Base-by-base conservation (phyloP, 2,888 invertebrate genomes). In the Nemotelus nigrinus region DNA sequence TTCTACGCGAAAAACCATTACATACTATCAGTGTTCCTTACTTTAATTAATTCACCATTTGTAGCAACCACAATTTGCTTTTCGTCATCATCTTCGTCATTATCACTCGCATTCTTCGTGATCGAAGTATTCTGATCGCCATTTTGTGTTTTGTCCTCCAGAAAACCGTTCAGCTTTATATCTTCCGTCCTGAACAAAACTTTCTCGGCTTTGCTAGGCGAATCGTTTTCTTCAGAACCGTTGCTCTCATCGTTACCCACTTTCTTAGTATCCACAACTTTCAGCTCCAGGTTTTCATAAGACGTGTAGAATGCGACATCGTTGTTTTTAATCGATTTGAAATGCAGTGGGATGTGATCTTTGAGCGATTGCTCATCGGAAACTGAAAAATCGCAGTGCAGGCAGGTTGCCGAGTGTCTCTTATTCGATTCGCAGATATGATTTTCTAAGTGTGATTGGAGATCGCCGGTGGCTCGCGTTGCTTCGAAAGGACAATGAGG, bases 281-380 rank as follows among this genome's bases (percentile, higher is more conserved):
- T 85, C 57, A 87, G 82, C 80, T 87, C 87, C 71, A 87, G 81
- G 76, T 85, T 84, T 74, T 87, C 84, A 74, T 86, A 86, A 53
- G 84, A 83, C 3, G 87, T 87, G 77, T 83, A 87, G 79, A 86
- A 87, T n/a, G 85, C 84, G 0, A 87, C 86, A 55, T 77, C 67
- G 48, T 86, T 87, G 0, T 84, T 82, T 72, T 84, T 85, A 63
- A 84, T 83, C 67, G 84, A 82, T 82, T 84, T 85, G 84, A 96
- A 95, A 85, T 96, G 96, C 75, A 94, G 89, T 83, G 93, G 92
- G 58, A 92, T 89, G 86, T 96, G 96, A 82, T 95, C 95, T 60
- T 92, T 90, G 53, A 96, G 88, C 81, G 93, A 91, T 83, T 93
- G 91, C 78, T 91, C 91, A 82, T 94, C 93, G 3, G 92, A 90